Evolutionary conservation across 1,140 invertebrate species (phyloP), one percentile per base, ranked within the genome.

Genomic region (Drosophila parabipectinata): DNA sequence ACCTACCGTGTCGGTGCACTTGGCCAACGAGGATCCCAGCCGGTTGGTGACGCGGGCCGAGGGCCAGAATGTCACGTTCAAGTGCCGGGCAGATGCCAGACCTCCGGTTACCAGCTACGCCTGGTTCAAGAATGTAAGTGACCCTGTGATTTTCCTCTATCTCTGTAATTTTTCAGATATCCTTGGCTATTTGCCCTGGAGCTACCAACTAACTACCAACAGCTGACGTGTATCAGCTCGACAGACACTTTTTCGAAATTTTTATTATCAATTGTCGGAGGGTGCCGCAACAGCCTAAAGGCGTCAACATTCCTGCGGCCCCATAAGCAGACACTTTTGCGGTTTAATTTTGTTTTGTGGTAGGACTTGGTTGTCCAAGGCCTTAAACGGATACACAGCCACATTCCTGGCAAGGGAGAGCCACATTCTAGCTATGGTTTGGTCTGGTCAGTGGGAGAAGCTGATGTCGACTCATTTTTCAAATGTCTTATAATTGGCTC

Each of bases 101-200:
- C 91, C 91, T 54, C 90, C 91, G 64, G 91, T 92, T 3, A 80
- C 89, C 62, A 84, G 89, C 45, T 92, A 90, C 77, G 85, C 90
- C 44, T 92, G 91, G 91, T 92, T 91, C 76, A 92, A 92, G 78
- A 92, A 92, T 74, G 91, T 92, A 88, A 92, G 91, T 92, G 34
- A 52, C 21, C 7, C 72, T 52, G 44, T 53, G 77, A 62, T 56
- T 71, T 64, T 18, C 12, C 15, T 28, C 44, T 39, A 26, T 28
- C 39, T 44, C 30, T 21, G 8, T 37, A 37, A 37, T 37, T 44
- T 44, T 18, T 2, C 24, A 18, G 2, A 15, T 3, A 28, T n/a
- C 15, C 18, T 28, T 44, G 15, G 0, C 15, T n/a, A 34, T 18
- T 18, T 21, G 8, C n/a, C 37, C 26, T 12, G 6, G 44, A 26